Conservation (phyloP, 2,888 invertebrate genomes). For the Oscheius sp. region DNA sequence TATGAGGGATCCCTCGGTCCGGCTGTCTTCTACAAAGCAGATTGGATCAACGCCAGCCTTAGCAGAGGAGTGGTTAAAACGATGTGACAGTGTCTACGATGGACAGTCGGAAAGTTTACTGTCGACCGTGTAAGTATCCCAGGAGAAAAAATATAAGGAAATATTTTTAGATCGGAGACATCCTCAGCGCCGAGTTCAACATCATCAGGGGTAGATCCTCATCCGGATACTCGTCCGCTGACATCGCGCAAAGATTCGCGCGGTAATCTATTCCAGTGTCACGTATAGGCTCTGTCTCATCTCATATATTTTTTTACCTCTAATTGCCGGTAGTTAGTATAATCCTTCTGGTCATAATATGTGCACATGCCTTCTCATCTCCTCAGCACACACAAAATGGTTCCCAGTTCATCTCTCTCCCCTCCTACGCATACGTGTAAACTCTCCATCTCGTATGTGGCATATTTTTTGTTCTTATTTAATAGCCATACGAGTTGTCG, state of each 20-base stretch:
- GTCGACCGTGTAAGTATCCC: slow-evolving; percentile 49
- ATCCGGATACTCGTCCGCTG: slow-evolving; percentile 57
- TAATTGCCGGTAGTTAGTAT: slow-evolving; percentile 29
- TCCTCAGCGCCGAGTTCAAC: slow-evolving; percentile 52
- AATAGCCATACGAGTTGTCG: slow-evolving; percentile 29
- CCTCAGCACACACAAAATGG: slow-evolving; percentile 4
- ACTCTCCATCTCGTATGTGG: slow-evolving; percentile 20
- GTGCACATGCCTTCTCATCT: slow-evolving; percentile 1
- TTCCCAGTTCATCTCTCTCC: background rate
- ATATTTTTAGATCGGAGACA: slow-evolving; percentile 52
- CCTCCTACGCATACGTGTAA: slow-evolving; percentile 32
- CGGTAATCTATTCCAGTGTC: slow-evolving; percentile 34
- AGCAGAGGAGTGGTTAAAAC: slow-evolving; percentile 46
- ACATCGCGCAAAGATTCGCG: slow-evolving; percentile 39
- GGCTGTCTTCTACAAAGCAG: slow-evolving; percentile 51
- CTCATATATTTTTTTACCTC: background rate
- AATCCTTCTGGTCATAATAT: slow-evolving; percentile 33
- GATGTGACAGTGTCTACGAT: slow-evolving; percentile 41
- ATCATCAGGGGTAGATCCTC: slow-evolving; percentile 56
- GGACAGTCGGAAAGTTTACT: slow-evolving; percentile 58
- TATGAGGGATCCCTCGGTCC: slow-evolving; percentile 42
- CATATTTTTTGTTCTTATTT: background rate
- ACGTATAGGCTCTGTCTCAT: slow-evolving; percentile 21
- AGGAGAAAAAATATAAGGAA: background rate
- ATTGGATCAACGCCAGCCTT: slow-evolving; percentile 58